Percentiles rank a stretch among this genome's conserved stretches.
Conservation (phyloP, 2,888 invertebrate genomes). For the Idaea dimidiata region DNA sequence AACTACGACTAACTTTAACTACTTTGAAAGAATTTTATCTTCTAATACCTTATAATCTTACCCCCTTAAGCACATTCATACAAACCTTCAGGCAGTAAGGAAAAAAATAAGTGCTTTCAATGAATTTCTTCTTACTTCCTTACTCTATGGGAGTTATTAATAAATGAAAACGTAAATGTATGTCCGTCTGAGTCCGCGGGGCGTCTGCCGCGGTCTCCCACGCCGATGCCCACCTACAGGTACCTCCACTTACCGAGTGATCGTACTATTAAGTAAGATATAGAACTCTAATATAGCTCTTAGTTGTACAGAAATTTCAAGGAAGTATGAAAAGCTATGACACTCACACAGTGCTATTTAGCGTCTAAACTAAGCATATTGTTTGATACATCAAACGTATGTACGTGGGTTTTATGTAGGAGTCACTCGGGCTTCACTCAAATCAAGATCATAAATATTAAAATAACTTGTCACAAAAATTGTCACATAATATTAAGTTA, state of each 20-base stretch:
- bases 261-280: slow-evolving; percentile 14
- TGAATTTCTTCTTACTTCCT: not conserved
- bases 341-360: too few species aligned
- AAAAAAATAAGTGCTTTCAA: not conserved
- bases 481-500: slow-evolving; percentile 13
- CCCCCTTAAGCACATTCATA: too few species aligned
- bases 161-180: slow-evolving; percentile 73
- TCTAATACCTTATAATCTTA: too few species aligned
- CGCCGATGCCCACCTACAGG: slow-evolving; percentile 48
- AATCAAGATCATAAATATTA: slow-evolving; percentile 2
- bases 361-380: too few species aligned
- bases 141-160: slow-evolving; percentile 54
- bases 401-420: too few species aligned
- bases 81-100: not conserved
- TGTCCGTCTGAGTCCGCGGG: slow-evolving; percentile 49
- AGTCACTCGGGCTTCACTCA: too few species aligned
- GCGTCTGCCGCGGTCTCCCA: slow-evolving; percentile 51
- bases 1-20: too few species aligned
- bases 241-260: slow-evolving; percentile 22
- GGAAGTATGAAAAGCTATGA: not conserved
- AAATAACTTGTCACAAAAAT: not conserved
- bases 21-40: too few species aligned
- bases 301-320: not conserved
- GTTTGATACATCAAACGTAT: too few species aligned
- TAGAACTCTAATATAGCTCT: not conserved